Evolutionary conservation across 1,140 invertebrate species (phyloP).

Genomic region (Amphibalanus amphitrite): DNA sequence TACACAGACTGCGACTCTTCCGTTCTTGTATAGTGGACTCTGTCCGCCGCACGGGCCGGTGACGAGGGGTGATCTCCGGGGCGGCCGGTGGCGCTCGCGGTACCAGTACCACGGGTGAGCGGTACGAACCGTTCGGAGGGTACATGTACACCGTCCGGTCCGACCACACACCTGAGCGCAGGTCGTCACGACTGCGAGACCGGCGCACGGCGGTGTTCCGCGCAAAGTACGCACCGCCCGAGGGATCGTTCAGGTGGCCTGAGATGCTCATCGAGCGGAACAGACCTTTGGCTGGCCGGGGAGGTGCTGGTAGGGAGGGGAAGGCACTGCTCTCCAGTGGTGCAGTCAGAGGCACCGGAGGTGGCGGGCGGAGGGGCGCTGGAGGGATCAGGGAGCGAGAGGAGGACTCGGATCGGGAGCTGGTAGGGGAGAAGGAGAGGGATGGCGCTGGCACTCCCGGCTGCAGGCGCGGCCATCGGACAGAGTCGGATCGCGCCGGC

Average conservation of each 20-base stretch:
- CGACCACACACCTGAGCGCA: background rate
- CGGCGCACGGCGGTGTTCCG: background rate
- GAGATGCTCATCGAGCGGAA: background rate
- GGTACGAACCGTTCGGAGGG: background rate
- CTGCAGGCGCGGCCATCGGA: background rate
- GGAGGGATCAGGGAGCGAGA: background rate
- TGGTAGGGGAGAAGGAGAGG: too few relatives aligned
- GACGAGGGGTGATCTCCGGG: background rate
- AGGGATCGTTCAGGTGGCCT: background rate
- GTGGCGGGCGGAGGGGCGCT: background rate
- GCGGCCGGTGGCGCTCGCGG: too few relatives aligned
- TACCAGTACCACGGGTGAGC: background rate
- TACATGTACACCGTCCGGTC: background rate
- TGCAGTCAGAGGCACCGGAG: too few relatives aligned
- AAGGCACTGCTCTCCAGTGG: background rate
- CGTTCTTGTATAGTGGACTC: background rate
- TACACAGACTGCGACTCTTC: background rate
- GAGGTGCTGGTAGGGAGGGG: too few relatives aligned
- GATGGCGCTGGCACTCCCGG: background rate
- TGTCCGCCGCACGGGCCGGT: background rate
- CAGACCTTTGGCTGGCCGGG: background rate
- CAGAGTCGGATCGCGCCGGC: too few relatives aligned
- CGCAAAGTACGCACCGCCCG: background rate
- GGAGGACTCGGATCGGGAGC: too few relatives aligned
- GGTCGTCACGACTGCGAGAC: background rate